A percentile compares a stretch with the other conserved stretches of the same genome.
These are phyloP conservation scores for Orthonychiurus folsomi DNA, from an alignment of 2,888 invertebrate genomes.

Conservation along the genomic window DNA sequence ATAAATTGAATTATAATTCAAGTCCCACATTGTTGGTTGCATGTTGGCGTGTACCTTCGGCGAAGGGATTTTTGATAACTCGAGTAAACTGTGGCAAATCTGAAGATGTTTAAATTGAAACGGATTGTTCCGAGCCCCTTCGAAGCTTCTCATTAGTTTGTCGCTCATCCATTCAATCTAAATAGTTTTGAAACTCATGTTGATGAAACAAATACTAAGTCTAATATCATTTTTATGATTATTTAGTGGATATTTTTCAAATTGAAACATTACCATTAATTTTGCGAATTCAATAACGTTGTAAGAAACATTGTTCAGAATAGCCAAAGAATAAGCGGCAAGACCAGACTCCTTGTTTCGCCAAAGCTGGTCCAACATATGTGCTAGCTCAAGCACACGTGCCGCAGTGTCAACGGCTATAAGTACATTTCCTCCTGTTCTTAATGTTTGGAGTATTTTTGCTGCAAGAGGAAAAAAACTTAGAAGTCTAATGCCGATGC, in stretches of 20 bases:
- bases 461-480: slow-evolving; percentile 51
- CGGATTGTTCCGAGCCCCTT: slow-evolving; percentile 85
- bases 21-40: slow-evolving; percentile 17
- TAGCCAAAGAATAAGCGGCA: slow-evolving; percentile 82
- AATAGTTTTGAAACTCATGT: too few relatives aligned
- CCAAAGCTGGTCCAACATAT: slow-evolving; percentile 93
- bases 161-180: slow-evolving; percentile 99
- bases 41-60: too few relatives aligned
- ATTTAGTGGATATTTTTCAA: too few relatives aligned
- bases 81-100: slow-evolving; percentile 82
- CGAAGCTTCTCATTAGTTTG: slow-evolving; percentile 85
- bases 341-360: slow-evolving; percentile 90
- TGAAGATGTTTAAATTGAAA: slow-evolving; percentile 91
- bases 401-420: slow-evolving; percentile 96
- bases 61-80: slow-evolving; percentile 74
- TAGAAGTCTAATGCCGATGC: too few relatives aligned
- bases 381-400: slow-evolving; percentile 86
- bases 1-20: slow-evolving; percentile 5
- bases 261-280: slow-evolving; percentile 69
- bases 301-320: slow-evolving; percentile 93
- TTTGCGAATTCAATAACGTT: slow-evolving; percentile 99
- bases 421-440: slow-evolving; percentile 89
- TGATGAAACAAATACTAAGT: too few relatives aligned
- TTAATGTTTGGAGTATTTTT: slow-evolving; percentile 83
- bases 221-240: too few relatives aligned